These are phyloP conservation scores for Augochlora pura DNA, from an alignment of 1,140 invertebrate species.

Conservation along the genomic window DNA sequence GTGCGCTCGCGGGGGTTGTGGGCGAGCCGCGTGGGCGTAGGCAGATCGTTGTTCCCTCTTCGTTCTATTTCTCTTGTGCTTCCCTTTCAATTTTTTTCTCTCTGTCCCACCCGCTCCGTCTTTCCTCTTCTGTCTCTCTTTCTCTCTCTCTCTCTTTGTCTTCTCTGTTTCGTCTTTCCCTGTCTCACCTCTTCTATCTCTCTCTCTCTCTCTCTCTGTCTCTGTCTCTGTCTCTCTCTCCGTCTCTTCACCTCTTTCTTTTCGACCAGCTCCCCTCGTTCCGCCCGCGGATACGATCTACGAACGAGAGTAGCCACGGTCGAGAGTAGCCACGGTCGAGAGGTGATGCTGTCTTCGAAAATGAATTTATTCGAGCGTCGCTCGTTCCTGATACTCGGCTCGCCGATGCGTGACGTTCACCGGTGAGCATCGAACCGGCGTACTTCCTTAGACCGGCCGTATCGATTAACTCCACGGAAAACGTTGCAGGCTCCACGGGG, in stretches of 20 bases:
- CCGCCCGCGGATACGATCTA: slow-evolving; percentile 41
- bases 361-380: slow-evolving; percentile 39
- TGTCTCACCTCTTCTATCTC: not conserved
- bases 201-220: too few relatives aligned
- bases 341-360: slow-evolving; percentile 41
- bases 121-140: not conserved
- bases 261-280: too few relatives aligned
- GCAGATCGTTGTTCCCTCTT: slow-evolving; percentile 34
- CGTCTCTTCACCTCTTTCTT: too few relatives aligned
- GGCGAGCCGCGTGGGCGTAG: slow-evolving; percentile 41
- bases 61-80: slow-evolving; percentile 20
- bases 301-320: slow-evolving; percentile 4
- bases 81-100: not conserved
- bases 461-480: not conserved
- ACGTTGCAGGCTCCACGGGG: not conserved
- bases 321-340: slow-evolving; percentile 6
- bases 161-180: too few relatives aligned
- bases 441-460: slow-evolving; percentile 21
- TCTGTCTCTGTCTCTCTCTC: too few relatives aligned
- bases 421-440: not conserved
- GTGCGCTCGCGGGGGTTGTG: slow-evolving; percentile 57
- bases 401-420: slow-evolving; percentile 34
- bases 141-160: not conserved
- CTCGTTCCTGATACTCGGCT: slow-evolving; percentile 1
- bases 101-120: not conserved